A percentile compares a stretch with the other conserved stretches of the same genome.
Evolutionary conservation across 1,140 invertebrate species (phyloP).

Genomic region (Sinonovacula constricta): DNA sequence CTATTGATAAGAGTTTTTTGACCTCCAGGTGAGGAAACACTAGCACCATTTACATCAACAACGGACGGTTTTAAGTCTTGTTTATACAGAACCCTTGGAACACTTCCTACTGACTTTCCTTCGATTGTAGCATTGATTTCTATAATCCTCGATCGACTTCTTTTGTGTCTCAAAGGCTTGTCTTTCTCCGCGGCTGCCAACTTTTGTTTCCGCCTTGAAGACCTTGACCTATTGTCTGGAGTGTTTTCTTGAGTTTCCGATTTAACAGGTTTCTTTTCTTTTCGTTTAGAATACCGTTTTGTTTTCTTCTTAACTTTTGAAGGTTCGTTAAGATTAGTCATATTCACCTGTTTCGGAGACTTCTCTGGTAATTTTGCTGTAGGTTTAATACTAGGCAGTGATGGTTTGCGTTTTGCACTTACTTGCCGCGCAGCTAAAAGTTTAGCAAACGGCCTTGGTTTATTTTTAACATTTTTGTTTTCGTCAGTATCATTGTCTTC

Average conservation of each 20-base stretch:
- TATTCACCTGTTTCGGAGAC: not conserved
- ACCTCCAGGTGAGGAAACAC: not conserved
- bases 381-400: not conserved
- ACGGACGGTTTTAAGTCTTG: slow-evolving; percentile 25
- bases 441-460: slow-evolving; percentile 41
- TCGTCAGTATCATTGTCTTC: slow-evolving; percentile 1
- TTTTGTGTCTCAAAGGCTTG: slow-evolving; percentile 7
- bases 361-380: slow-evolving; percentile 8
- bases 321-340: not conserved
- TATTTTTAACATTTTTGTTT: slow-evolving; percentile 9
- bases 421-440: slow-evolving; percentile 39
- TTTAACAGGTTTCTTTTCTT: slow-evolving; percentile 31
- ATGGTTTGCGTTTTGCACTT: slow-evolving; percentile 3
- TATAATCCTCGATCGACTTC: slow-evolving; percentile 23
- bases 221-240: too few relatives aligned
- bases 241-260: too few relatives aligned
- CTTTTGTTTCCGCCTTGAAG: too few relatives aligned
- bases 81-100: slow-evolving; percentile 21
- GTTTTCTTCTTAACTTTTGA: not conserved
- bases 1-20: slow-evolving; percentile 25
- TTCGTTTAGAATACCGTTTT: not conserved
- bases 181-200: slow-evolving; percentile 26
- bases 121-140: slow-evolving; percentile 40
- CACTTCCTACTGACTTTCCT: not conserved
- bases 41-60: slow-evolving; percentile 11